These are phyloP conservation scores for Cerastis rubricosa DNA, from an alignment of 2,888 invertebrate species.

Conservation along the genomic window DNA sequence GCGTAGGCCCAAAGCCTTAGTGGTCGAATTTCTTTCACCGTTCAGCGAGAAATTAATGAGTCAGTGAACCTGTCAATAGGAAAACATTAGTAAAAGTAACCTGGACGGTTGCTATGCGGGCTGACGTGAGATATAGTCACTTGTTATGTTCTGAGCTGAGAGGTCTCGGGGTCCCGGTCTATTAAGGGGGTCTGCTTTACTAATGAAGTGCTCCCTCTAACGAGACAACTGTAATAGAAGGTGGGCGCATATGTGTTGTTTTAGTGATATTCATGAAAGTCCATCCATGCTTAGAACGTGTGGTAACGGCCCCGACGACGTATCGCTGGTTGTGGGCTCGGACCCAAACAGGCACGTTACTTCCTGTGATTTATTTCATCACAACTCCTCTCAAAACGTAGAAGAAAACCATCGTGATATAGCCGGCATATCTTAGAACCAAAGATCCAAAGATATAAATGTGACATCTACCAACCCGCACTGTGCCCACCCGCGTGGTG, in stretches of 20 bases:
- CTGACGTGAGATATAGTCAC: conserved; percentile 50
- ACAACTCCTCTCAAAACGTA: neutral
- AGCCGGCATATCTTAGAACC: neutral
- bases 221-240: neutral
- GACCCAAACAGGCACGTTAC: neutral
- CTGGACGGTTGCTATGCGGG: conserved; percentile 69
- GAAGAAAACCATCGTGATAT: neutral
- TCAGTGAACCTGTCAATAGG: conserved; percentile 75
- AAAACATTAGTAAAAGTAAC: conserved; percentile 77
- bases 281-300: neutral
- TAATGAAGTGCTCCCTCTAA: conserved; percentile 41
- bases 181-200: conserved; percentile 22
- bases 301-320: neutral
- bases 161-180: conserved; percentile 1
- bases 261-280: neutral
- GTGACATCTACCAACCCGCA: neutral
- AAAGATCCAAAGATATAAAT: neutral
- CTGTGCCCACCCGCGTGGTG: neutral
- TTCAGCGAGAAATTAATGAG: conserved; percentile 79
- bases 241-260: conserved; percentile 10
- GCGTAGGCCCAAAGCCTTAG: neutral
- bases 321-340: neutral
- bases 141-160: conserved; percentile 18
- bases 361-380: neutral
- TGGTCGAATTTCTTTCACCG: conserved; percentile 64